These are phyloP conservation scores for Ectemnius cavifrons DNA, from an alignment of 2,888 invertebrate species.

Conservation along the genomic window DNA sequence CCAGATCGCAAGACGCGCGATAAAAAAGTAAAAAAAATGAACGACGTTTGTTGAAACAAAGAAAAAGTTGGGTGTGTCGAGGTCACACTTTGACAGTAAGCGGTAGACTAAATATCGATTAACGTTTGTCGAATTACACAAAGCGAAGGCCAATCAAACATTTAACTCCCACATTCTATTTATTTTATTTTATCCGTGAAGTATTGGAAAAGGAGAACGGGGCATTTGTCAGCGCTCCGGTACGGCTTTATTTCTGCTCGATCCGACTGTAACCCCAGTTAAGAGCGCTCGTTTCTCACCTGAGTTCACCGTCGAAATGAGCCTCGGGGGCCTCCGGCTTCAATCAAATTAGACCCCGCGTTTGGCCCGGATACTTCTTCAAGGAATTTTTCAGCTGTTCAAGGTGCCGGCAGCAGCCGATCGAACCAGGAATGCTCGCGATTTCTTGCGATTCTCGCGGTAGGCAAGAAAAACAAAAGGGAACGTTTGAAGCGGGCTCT, in stretches of 20 bases:
- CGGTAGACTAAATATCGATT: too few species aligned
- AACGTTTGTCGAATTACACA: too few species aligned
- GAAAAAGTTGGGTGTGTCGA: neutral
- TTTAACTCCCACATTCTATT: too few species aligned
- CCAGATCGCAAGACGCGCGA: neutral
- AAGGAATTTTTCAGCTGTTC: neutral
- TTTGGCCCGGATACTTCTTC: neutral
- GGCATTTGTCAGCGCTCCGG: neutral
- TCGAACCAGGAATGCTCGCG: too few species aligned
- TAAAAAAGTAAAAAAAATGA: neutral
- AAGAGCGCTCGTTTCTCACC: slow-evolving; percentile 9
- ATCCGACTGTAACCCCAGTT: neutral
- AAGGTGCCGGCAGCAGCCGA: too few species aligned
- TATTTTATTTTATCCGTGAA: neutral
- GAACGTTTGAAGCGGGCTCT: too few species aligned
- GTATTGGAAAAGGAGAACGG: neutral
- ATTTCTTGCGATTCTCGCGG: too few species aligned
- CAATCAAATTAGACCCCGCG: neutral
- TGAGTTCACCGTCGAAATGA: neutral
- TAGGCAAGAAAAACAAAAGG: too few species aligned
- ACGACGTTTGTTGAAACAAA: neutral
- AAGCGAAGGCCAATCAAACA: too few species aligned
- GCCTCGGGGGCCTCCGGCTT: neutral
- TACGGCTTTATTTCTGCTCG: slow-evolving; percentile 1
- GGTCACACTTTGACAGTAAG: neutral